A percentile compares a stretch with the other conserved stretches of the same genome.
These are phyloP conservation scores for Drosophila repleta DNA, from an alignment of 1,140 invertebrate genomes.

Conservation along the genomic window DNA sequence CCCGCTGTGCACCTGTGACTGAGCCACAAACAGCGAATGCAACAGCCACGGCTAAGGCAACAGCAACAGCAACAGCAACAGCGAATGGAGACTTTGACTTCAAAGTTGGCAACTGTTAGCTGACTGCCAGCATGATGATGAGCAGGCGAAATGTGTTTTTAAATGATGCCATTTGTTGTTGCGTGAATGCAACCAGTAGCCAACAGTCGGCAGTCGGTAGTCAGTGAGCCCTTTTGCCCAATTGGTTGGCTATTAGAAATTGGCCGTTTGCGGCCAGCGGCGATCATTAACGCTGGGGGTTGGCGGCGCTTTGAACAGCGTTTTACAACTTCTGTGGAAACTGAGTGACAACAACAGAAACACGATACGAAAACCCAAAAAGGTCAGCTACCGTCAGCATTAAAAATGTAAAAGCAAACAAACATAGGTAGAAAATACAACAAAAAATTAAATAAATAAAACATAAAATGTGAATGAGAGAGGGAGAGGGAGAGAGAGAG, in stretches of 20 bases:
- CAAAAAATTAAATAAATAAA: slow-evolving; percentile 51
- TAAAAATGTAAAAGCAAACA: slow-evolving; percentile 48
- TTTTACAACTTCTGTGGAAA: slow-evolving; percentile 71
- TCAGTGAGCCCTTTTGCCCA: slow-evolving; percentile 29
- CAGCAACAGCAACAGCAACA: not conserved
- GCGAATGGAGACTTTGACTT: slow-evolving; percentile 22
- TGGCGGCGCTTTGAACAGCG: slow-evolving; percentile 65
- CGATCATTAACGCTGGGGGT: slow-evolving; percentile 66
- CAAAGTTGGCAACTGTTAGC: slow-evolving; percentile 15
- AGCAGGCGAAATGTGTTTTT: slow-evolving; percentile 72
- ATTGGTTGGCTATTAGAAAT: slow-evolving; percentile 60
- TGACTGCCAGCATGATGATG: slow-evolving; percentile 45
- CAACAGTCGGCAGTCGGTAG: slow-evolving; percentile 70
- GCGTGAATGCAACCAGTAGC: slow-evolving; percentile 66
- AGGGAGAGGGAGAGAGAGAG: not conserved
- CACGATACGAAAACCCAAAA: slow-evolving; percentile 38
- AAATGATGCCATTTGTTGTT: slow-evolving; percentile 80
- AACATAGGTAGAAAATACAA: slow-evolving; percentile 37
- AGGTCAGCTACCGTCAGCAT: slow-evolving; percentile 73
- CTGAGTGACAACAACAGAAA: slow-evolving; percentile 38
- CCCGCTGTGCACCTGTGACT: slow-evolving; percentile 77
- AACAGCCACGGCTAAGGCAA: slow-evolving; percentile 1
- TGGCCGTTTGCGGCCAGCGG: slow-evolving; percentile 45
- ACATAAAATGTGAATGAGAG: slow-evolving; percentile 49
- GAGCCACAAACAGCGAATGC: slow-evolving; percentile 5